Evolutionary conservation across 1,140 invertebrate genomes (phyloP).

Genomic region (Megalonaias nervosa): DNA sequence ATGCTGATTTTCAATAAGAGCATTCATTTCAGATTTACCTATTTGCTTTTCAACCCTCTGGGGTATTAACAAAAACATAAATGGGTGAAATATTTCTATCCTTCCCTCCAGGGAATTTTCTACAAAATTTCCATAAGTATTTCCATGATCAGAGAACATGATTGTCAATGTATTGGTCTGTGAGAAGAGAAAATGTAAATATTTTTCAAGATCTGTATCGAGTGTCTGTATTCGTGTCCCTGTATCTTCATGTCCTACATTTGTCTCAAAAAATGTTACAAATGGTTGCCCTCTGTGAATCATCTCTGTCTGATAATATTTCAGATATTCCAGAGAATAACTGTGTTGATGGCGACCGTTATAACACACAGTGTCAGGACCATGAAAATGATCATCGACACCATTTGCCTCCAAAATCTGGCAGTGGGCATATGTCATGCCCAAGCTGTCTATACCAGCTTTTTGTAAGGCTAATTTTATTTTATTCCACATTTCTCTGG

Average conservation of each 20-base stretch:
- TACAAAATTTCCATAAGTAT: constrained; percentile 63
- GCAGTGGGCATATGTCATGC: constrained; percentile 61
- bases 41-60: constrained; percentile 35
- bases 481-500: constrained; percentile 41
- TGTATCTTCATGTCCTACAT: constrained; percentile 64
- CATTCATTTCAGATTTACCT: constrained; percentile 32
- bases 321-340: constrained; percentile 64
- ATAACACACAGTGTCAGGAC: constrained; percentile 60
- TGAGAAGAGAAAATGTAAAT: constrained; percentile 35
- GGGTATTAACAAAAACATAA: constrained; percentile 56
- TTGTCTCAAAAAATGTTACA: constrained; percentile 56
- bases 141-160: constrained; percentile 68
- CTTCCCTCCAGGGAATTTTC: constrained; percentile 52
- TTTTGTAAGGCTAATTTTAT: constrained; percentile 37
- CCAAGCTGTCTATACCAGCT: constrained; percentile 49
- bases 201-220: constrained; percentile 53
- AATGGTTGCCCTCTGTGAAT: constrained; percentile 37
- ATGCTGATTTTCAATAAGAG: constrained; percentile 49
- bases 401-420: constrained; percentile 55
- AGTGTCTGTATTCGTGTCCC: constrained; percentile 62
- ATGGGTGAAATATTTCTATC: constrained; percentile 66
- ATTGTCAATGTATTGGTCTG: constrained; percentile 62
- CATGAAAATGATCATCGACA: constrained; percentile 65
- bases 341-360: constrained; percentile 65
- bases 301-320: constrained; percentile 50